Evolutionary conservation across 2,797 vertebrate species (phyloP).

Genomic region (Chelidonichthys spinosus): DNA sequence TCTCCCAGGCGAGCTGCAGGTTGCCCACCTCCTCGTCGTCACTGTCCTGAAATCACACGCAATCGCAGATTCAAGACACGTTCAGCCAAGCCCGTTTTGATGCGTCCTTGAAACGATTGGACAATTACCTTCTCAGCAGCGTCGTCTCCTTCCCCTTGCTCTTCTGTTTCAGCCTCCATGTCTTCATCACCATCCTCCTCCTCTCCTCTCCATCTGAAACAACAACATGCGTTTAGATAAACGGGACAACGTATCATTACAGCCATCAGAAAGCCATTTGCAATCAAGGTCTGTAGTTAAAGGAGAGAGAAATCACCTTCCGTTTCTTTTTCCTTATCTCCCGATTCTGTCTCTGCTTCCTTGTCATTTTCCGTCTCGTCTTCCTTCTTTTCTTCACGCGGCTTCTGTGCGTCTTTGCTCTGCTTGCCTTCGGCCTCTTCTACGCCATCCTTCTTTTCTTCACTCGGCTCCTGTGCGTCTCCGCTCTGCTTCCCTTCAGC

Average conservation of each 20-base stretch:
- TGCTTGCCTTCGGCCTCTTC: constrained; percentile 20
- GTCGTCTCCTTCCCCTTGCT: constrained; percentile 80
- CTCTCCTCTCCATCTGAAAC: constrained; percentile 54
- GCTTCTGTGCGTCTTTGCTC: constrained; percentile 4
- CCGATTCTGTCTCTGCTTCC: constrained; percentile 19
- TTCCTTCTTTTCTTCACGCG: constrained; percentile 68
- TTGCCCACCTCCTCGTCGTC: constrained; percentile 93
- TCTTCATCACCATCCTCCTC: constrained; percentile 53
- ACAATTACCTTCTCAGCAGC: constrained; percentile 89
- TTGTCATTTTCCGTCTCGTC: constrained; percentile 25
- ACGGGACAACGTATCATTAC: background rate
- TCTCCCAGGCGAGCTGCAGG: constrained; percentile 98
- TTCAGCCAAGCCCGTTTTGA: accelerated
- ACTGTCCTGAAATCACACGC: constrained; percentile 82
- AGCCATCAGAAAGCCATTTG: background rate
- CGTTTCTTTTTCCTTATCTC: constrained; percentile 48
- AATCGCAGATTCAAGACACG: accelerated
- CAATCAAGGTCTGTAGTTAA: background rate
- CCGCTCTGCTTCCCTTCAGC: background rate
- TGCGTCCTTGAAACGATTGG: background rate
- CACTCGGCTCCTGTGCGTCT: no score
- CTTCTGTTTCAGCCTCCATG: constrained; percentile 62
- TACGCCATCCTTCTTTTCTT: no score
- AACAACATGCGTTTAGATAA: background rate
- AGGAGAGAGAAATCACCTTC: constrained; percentile 37